Evolutionary conservation across 1,140 invertebrate species (phyloP).

Genomic region (Cydia splendana): DNA sequence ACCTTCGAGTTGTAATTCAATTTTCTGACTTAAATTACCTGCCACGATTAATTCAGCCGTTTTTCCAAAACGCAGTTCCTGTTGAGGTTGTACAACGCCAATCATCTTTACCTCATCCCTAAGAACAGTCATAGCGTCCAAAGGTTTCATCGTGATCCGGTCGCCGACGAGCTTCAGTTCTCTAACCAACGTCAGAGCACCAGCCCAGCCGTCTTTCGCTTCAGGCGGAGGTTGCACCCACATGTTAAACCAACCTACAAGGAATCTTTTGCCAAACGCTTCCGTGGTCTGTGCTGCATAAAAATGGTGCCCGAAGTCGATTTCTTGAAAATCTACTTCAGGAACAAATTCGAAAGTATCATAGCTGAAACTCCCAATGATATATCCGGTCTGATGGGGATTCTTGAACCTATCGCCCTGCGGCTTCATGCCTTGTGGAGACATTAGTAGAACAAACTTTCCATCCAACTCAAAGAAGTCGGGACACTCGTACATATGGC

Average conservation of each 20-base stretch:
- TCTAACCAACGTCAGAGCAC: constrained; percentile 66
- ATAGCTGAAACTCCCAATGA: constrained; percentile 71
- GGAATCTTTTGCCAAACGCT: constrained; percentile 62
- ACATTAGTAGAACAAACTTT: constrained; percentile 70
- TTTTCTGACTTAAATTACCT: constrained; percentile 50
- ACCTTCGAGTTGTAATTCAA: constrained; percentile 60
- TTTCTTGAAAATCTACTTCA: constrained; percentile 66
- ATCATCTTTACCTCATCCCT: constrained; percentile 46
- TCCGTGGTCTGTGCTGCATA: constrained; percentile 73
- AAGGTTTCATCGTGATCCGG: constrained; percentile 60
- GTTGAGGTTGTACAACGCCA: constrained; percentile 43
- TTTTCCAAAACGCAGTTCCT: constrained; percentile 49
- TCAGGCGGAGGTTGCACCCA: constrained; percentile 69
- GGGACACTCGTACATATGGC: constrained; percentile 76
- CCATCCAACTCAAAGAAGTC: constrained; percentile 72
- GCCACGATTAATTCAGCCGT: constrained; percentile 61
- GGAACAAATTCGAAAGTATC: constrained; percentile 62
- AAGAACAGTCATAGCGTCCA: constrained; percentile 51
- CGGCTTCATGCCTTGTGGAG: constrained; percentile 66
- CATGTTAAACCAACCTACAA: constrained; percentile 72
- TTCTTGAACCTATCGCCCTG: constrained; percentile 74
- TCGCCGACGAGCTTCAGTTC: constrained; percentile 60
- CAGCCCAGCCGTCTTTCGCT: constrained; percentile 69
- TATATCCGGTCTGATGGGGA: constrained; percentile 68
- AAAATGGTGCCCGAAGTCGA: constrained; percentile 74